Evolutionary conservation across 2,888 invertebrate species (phyloP).

Genomic region (Trichopria drosophilae): DNA sequence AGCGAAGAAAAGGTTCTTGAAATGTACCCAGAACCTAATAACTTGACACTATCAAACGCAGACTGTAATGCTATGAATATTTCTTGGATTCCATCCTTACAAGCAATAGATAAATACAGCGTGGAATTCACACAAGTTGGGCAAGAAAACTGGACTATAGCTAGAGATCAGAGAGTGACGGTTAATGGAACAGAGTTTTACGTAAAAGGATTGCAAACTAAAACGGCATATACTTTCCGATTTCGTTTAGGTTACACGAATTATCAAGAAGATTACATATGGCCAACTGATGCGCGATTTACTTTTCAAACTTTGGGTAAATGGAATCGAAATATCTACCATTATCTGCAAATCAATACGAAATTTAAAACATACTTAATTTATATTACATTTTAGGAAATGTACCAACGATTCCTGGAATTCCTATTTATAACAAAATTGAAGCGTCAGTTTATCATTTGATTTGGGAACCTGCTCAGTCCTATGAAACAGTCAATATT

Average conservation of each 20-base stretch:
- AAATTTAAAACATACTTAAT: neutral
- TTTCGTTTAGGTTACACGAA: slow-evolving; percentile 68
- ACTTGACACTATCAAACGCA: slow-evolving; percentile 64
- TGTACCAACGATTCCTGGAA: slow-evolving; percentile 77
- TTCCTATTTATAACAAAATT: slow-evolving; percentile 73
- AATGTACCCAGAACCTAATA: slow-evolving; percentile 74
- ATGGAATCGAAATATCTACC: slow-evolving; percentile 26
- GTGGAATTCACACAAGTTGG: slow-evolving; percentile 62
- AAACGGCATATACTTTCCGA: slow-evolving; percentile 77
- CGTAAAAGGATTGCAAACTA: slow-evolving; percentile 66
- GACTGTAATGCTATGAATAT: slow-evolving; percentile 68
- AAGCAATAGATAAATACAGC: slow-evolving; percentile 56
- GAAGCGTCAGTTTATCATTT: slow-evolving; percentile 76
- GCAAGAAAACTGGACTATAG: slow-evolving; percentile 57
- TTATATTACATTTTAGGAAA: slow-evolving; percentile 63
- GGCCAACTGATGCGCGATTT: slow-evolving; percentile 74
- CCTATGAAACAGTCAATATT: slow-evolving; percentile 75
- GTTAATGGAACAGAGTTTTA: slow-evolving; percentile 45
- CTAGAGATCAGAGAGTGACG: slow-evolving; percentile 37
- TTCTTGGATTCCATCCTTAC: slow-evolving; percentile 68
- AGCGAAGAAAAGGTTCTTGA: slow-evolving; percentile 66
- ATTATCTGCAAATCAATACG: slow-evolving; percentile 2
- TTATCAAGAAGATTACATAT: slow-evolving; percentile 65
- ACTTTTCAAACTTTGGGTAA: slow-evolving; percentile 76
- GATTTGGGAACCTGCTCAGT: slow-evolving; percentile 77